Evolutionary conservation across 2,888 invertebrate genomes (phyloP).

Genomic region (Xestia rhomboidea): DNA sequence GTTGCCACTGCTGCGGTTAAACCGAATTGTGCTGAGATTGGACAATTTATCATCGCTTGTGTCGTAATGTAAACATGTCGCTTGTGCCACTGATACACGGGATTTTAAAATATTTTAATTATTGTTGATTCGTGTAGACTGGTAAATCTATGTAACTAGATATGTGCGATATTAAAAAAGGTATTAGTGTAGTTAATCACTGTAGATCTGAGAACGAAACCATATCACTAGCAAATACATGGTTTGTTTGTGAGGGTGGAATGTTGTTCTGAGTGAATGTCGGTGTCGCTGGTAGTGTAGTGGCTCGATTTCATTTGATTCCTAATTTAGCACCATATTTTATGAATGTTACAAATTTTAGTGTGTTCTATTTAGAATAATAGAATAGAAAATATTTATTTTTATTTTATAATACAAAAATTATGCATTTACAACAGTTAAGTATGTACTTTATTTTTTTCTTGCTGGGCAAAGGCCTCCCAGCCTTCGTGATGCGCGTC

Average conservation of each 20-base stretch:
- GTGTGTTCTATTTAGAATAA: slow-evolving; percentile 66
- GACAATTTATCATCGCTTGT: neutral
- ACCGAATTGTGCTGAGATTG: neutral
- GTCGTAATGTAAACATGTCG: neutral
- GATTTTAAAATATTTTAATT: neutral
- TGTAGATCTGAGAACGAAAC: slow-evolving; percentile 7
- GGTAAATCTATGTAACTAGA: neutral
- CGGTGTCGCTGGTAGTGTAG: slow-evolving; percentile 22
- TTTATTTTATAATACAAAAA: slow-evolving; percentile 78
- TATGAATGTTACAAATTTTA: slow-evolving; percentile 77
- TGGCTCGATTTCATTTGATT: slow-evolving; percentile 62
- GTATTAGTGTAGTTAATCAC: neutral
- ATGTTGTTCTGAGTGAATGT: slow-evolving; percentile 54
- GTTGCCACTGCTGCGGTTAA: neutral
- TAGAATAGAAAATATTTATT: too few species aligned
- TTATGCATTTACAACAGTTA: slow-evolving; percentile 84
- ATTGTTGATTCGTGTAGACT: neutral
- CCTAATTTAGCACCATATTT: slow-evolving; percentile 86
- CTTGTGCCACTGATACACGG: neutral
- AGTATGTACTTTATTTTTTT: slow-evolving; percentile 84
- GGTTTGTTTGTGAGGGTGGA: slow-evolving; percentile 51
- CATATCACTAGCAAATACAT: slow-evolving; percentile 6
- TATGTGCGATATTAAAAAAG: neutral
- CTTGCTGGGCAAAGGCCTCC: neutral
- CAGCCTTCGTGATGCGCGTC: neutral